A percentile compares a stretch with the other conserved stretches of the same genome.
Conservation (phyloP, 1,140 invertebrate genomes). For the Brachionus plicatilis region DNA sequence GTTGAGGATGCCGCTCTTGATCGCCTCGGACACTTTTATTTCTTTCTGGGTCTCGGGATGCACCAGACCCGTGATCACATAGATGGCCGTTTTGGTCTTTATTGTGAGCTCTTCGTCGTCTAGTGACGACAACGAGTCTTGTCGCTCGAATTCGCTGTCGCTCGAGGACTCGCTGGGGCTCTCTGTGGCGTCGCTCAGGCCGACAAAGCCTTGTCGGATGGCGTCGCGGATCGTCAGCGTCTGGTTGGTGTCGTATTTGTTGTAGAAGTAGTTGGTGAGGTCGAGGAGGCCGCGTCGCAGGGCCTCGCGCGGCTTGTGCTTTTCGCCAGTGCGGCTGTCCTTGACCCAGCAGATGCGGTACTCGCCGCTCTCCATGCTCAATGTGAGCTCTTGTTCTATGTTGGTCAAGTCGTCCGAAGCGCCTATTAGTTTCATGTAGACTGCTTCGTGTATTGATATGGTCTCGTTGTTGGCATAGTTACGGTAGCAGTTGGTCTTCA, state of each 20-base stretch:
- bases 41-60: conserved; percentile 40
- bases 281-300: conserved; percentile 23
- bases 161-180: background rate
- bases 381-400: background rate
- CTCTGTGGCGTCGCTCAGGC: background rate
- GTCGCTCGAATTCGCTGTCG: background rate
- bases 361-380: background rate
- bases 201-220: background rate
- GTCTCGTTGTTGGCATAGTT: conserved; percentile 18
- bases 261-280: conserved; percentile 10
- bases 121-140: conserved; percentile 11
- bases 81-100: conserved; percentile 39
- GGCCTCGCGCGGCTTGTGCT: background rate
- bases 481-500: background rate
- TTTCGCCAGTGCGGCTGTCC: conserved; percentile 20
- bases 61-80: conserved; percentile 37
- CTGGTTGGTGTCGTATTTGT: conserved; percentile 19
- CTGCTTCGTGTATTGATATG: conserved; percentile 37
- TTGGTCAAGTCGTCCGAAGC: conserved; percentile 25
- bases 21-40: conserved; percentile 40
- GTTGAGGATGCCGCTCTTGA: conserved; percentile 32
- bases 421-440: conserved; percentile 37
- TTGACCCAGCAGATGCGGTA: conserved; percentile 24
- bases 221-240: background rate
- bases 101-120: conserved; percentile 41